These are phyloP conservation scores for Lagodon rhomboides DNA, from an alignment of 2,797 vertebrate genomes.

Conservation along the genomic window DNA sequence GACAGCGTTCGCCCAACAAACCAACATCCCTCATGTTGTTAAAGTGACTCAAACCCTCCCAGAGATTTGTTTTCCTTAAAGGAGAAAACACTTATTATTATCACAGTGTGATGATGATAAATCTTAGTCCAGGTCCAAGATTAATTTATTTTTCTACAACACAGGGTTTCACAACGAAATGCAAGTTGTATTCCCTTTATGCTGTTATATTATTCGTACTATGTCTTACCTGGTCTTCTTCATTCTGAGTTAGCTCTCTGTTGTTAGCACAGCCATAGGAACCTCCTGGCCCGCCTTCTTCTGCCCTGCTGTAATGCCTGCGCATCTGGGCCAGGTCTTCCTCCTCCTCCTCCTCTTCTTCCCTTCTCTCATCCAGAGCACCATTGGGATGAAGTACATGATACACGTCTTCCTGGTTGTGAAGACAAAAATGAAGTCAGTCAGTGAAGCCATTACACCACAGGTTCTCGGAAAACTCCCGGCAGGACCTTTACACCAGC, in stretches of 20 bases:
- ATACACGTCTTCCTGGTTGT: slow-evolving; percentile 62
- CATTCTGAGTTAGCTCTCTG: slow-evolving; percentile 37
- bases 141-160: no score
- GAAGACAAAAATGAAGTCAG: slow-evolving; percentile 39
- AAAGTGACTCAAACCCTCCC: no score
- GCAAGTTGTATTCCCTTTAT: no score
- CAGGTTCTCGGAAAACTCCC: neutral
- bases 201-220: neutral
- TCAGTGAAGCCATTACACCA: neutral
- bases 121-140: no score
- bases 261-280: neutral
- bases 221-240: slow-evolving; percentile 54
- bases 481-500: neutral
- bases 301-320: slow-evolving; percentile 21
- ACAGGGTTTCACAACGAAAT: no score
- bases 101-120: no score
- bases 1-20: no score
- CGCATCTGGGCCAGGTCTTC: slow-evolving; percentile 39
- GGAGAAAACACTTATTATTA: no score
- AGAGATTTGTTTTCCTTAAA: no score
- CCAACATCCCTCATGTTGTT: no score
- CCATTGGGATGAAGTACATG: neutral
- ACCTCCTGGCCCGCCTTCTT: neutral
- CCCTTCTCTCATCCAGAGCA: slow-evolving; percentile 75
- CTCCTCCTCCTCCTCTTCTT: slow-evolving; percentile 63